phyloP scores from a whole-genome alignment of 2,888 invertebrate species.

The Aphidoletes aphidimyza region DNA sequence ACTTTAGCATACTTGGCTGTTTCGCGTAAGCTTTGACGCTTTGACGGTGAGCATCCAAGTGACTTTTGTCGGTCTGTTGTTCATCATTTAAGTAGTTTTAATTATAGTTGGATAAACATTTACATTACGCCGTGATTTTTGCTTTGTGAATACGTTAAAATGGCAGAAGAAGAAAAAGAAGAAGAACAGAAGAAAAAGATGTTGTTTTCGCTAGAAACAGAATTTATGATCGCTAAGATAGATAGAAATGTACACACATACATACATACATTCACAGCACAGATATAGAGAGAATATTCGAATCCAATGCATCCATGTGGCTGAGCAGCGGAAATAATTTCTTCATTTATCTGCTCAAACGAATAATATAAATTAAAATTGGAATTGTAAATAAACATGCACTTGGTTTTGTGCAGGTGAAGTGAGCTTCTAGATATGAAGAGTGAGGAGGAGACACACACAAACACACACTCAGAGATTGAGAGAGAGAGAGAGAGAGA shows the following conservation, averaged over 20 bases:
- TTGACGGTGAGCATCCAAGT: not conserved
- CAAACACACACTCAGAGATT: not conserved
- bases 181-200: too few species aligned
- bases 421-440: not conserved
- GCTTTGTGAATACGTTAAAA: constrained; percentile 53
- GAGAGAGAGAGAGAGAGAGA: not conserved
- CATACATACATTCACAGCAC: not conserved
- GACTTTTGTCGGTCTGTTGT: too few species aligned
- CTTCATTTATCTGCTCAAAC: constrained; percentile 30
- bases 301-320: not conserved
- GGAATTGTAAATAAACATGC: constrained; percentile 27
- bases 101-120: constrained; percentile 56
- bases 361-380: constrained; percentile 46
- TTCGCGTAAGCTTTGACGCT: not conserved
- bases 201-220: constrained; percentile 43
- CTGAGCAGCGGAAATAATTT: constrained; percentile 10
- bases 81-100: constrained; percentile 55
- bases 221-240: constrained; percentile 23
- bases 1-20: not conserved
- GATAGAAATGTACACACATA: constrained; percentile 10
- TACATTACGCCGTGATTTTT: constrained; percentile 40
- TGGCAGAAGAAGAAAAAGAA: not conserved
- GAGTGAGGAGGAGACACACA: not conserved
- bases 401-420: constrained; percentile 38
- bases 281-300: not conserved